A percentile compares a stretch with the other conserved stretches of the same genome.
Evolutionary conservation across 2,113 vertebrate genomes (phyloP).

Genomic region (Chionodraco myersi): DNA sequence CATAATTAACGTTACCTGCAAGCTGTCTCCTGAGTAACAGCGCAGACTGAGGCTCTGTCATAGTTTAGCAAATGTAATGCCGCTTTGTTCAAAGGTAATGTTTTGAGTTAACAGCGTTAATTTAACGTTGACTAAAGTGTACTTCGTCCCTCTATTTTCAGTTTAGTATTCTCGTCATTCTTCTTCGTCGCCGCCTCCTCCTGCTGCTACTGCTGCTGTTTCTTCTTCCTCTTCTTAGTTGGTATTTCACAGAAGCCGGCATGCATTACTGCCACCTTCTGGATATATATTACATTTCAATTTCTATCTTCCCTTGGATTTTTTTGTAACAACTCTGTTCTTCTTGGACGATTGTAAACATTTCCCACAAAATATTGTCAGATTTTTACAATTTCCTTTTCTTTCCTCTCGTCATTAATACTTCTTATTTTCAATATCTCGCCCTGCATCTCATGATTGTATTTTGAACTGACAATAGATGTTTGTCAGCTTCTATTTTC

Average conservation of each 20-base stretch:
- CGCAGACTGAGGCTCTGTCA: slow-evolving; percentile 97
- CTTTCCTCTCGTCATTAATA: no score
- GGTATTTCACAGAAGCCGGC: neutral
- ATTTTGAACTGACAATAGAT: no score
- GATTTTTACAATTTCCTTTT: no score
- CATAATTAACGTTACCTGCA: slow-evolving; percentile 88
- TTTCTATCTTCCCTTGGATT: neutral
- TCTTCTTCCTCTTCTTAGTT: slow-evolving; percentile 66
- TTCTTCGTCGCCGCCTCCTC: slow-evolving; percentile 58
- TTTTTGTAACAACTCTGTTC: neutral
- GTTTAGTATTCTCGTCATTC: slow-evolving; percentile 74
- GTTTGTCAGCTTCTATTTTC: no score
- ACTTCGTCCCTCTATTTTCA: slow-evolving; percentile 69
- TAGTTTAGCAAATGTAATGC: slow-evolving; percentile 67
- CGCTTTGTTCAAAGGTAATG: slow-evolving; percentile 49
- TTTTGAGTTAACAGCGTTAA: slow-evolving; percentile 53
- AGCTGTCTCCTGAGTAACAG: slow-evolving; percentile 97
- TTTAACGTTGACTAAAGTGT: slow-evolving; percentile 49
- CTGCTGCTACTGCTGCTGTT: slow-evolving; percentile 39
- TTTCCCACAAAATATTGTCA: no score
- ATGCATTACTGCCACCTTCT: slow-evolving; percentile 38
- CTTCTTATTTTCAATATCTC: no score
- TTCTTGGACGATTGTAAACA: no score
- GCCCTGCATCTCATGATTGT: no score
- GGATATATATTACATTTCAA: neutral